Evolutionary conservation across 2,797 vertebrate species (phyloP), one percentile per base, ranked within the genome.

Genomic region (Hippoglossus hippoglossus): DNA sequence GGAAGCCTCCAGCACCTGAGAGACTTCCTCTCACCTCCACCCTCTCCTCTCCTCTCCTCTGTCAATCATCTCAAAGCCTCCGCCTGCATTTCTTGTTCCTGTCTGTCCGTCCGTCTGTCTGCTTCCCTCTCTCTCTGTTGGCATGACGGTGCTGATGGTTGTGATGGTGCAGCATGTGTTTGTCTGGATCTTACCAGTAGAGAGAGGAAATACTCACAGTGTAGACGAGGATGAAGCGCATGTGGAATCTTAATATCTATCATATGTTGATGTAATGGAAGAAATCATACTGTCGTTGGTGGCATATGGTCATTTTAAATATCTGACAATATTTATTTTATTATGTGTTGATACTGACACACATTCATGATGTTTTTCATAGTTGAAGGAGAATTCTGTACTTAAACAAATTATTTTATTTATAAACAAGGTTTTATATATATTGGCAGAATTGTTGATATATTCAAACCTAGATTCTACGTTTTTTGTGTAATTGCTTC

Each of bases 1-100:
- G 36, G 60, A 41, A 67, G 57, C 46, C 31, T 24, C 57, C 55
- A 68, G 34, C 41, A 24, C 24, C 53, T 44, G 19, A 68, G 2
- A 24, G 55, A 54, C 44, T 55, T n/a, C 18, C 46, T 19, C 46
- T n/a, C 39, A 41, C 39, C 81, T 71, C 50, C 39, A 9, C 44
- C 62, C n/a, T 74, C 59, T 74, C 59, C 36, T 74, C 59, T 74
- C 59, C 36, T 50, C 28, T 50, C 39, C 58, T 72, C 67, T 44
- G 71, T 84, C 77, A 75, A 11, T 87, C 79, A 77, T 75, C 63
- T 59, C 57, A 65, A 69, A 66, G 51, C 19, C 28, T 60, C 67
- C 70, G 68, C 73, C 51, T 73, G 78, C 69, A 57, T 19, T 4
- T 34, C 24, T 56, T 36, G 4, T 36, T 8, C 4, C 41, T 16